Percentiles rank a stretch among this genome's conserved stretches.
Conservation (phyloP, 2,113 vertebrate species). For the Cisticola juncidis region DNA sequence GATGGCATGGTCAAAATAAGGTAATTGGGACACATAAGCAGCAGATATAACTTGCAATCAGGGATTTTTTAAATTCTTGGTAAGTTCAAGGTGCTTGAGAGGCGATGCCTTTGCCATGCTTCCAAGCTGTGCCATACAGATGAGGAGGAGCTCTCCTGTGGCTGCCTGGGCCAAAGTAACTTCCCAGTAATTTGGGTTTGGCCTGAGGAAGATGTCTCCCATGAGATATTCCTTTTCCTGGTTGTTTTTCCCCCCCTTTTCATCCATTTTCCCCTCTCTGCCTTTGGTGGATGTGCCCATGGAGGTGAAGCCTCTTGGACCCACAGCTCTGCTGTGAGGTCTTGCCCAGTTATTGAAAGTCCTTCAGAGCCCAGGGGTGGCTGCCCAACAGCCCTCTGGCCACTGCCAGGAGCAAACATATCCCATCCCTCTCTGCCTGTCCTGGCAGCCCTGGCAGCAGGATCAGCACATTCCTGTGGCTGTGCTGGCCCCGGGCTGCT, state of each 20-base stretch:
- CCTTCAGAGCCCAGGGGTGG: not conserved
- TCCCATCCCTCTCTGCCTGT: not conserved
- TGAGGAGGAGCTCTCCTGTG: not conserved
- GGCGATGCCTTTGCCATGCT: not conserved
- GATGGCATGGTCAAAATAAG: not conserved
- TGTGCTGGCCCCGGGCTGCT: not conserved
- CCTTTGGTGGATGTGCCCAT: not conserved
- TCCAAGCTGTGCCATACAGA: not conserved
- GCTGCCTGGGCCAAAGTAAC: not conserved
- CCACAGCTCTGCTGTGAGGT: rapidly evolving
- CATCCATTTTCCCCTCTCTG: not conserved
- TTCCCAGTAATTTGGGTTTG: not conserved
- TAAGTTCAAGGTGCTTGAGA: not conserved
- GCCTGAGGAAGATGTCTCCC: not conserved
- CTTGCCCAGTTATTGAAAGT: not conserved
- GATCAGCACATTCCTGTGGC: not conserved
- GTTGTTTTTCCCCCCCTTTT: rapidly evolving
- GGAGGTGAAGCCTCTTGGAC: not conserved
- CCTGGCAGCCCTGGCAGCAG: not conserved
- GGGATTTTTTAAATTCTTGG: not conserved
- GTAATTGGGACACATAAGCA: not conserved
- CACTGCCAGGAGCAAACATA: not conserved
- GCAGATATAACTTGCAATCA: not conserved
- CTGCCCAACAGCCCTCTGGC: not conserved
- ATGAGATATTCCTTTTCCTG: not conserved